These are phyloP conservation scores for Rhombomys opimus DNA, from an alignment of 2,113 vertebrate species.

Conservation along the genomic window DNA sequence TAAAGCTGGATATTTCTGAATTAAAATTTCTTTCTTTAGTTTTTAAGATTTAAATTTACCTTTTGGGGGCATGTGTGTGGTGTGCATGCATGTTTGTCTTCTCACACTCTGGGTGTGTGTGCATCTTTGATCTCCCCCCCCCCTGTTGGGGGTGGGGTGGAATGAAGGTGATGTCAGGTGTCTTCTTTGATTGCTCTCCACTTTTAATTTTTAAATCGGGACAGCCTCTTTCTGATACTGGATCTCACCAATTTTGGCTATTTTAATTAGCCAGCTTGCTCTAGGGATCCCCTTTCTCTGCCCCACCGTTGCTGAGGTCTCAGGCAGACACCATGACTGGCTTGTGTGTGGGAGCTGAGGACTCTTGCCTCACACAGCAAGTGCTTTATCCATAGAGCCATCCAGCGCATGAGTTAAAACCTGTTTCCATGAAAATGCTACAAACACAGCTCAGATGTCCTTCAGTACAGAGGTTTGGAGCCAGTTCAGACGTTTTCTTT, in stretches of 20 bases:
- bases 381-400: background rate
- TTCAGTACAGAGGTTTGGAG: background rate
- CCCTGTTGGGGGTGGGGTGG: background rate
- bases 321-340: background rate
- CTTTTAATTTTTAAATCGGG: background rate
- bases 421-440: background rate
- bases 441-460: background rate
- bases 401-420: too few species aligned
- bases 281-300: background rate
- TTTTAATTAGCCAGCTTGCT: background rate
- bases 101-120: background rate
- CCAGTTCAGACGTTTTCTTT: background rate
- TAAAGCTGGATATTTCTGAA: background rate
- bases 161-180: too few species aligned
- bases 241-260: background rate
- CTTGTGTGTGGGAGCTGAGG: background rate
- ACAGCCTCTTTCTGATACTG: background rate
- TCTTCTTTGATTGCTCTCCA: background rate
- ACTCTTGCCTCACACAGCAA: background rate
- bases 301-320: background rate
- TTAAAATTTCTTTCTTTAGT: constrained; percentile 21
- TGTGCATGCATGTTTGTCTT: background rate
- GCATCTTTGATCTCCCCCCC: background rate
- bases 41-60: background rate
- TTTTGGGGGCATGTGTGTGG: background rate